Evolutionary conservation across 2,797 vertebrate species (phyloP).

Genomic region (Jordanella pulchra): DNA sequence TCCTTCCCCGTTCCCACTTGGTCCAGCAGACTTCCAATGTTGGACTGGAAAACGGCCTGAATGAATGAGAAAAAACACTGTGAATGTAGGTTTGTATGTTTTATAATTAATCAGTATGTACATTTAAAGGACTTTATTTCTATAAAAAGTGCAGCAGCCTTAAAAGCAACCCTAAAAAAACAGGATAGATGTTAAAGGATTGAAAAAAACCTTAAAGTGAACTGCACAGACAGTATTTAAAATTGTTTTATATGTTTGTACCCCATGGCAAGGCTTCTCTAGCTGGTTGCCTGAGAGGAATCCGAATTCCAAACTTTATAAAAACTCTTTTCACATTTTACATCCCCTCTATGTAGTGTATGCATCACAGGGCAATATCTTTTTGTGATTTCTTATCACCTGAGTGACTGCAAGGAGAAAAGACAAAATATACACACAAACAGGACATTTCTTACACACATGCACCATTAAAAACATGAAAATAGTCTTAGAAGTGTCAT

Average conservation of each 20-base stretch:
- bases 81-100: not conserved
- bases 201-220: no score
- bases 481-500: not conserved
- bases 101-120: not conserved
- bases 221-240: constrained; percentile 19
- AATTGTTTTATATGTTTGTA: constrained; percentile 29
- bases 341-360: constrained; percentile 38
- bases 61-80: not conserved
- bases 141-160: not conserved
- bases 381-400: constrained; percentile 38
- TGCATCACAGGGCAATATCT: constrained; percentile 13
- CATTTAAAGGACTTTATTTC: not conserved
- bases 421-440: not conserved
- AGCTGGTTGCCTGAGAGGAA: constrained; percentile 44
- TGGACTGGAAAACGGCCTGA: constrained; percentile 87
- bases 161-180: constrained; percentile 9
- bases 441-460: not conserved
- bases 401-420: constrained; percentile 12
- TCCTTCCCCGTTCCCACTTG: constrained; percentile 93
- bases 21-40: constrained; percentile 87
- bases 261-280: constrained; percentile 27
- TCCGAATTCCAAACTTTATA: constrained; percentile 44
- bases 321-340: constrained; percentile 47
- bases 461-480: not conserved
- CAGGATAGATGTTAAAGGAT: not conserved